Base-by-base conservation (phyloP, 2,797 vertebrate species). In the Fringilla coelebs region DNA sequence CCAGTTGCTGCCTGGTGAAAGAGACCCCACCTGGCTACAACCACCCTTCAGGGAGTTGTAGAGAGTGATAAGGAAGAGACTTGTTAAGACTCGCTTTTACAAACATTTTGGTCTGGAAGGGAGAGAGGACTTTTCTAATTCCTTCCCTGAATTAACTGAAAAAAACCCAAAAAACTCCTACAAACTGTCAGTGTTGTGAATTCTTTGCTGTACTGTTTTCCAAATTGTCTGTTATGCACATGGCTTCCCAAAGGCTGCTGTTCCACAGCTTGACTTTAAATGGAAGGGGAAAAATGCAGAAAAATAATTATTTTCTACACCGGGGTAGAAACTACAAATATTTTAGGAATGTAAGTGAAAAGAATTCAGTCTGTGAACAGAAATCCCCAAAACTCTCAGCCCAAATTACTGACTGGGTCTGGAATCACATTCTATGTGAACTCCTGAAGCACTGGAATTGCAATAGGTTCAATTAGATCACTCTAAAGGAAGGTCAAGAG, bases 361-460 rank as follows among this genome's bases (percentile, higher is more conserved):
- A 62, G 15, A 72, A 89, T 43, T 63, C 26, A 43, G 7, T 32
- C 15, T 28, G 2, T 41, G 40, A 77, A 51, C 26, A 77, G 54
- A 77, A 90, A 55, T 66, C 46, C n/a, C 61, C 28, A 43, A 28
- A 66, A 38, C 90, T 75, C 14, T 83, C 65, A 43, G 15, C 38
- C 43, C 45, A 41, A 55, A 46, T 92, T 62, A 73, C 22, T 76
- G 34, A 18, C 34, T 62, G 18, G 25, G 15, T 81, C 73, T 62
- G 66, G 28, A 48, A 5, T 43, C 43, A 57, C 11, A 17, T 76
- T 77, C 55, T 48, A 0, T 0, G 0, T 65, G 34, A 89, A 28
- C 31, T 74, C 31, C 65, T 75, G 54, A 58, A 79, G 52, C 60
- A 26, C 36, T 70, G 32, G 25, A 17, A 22, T 52, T n/a, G 13